Evolutionary conservation across 2,113 vertebrate species (phyloP).

Genomic region (Perca fluviatilis): DNA sequence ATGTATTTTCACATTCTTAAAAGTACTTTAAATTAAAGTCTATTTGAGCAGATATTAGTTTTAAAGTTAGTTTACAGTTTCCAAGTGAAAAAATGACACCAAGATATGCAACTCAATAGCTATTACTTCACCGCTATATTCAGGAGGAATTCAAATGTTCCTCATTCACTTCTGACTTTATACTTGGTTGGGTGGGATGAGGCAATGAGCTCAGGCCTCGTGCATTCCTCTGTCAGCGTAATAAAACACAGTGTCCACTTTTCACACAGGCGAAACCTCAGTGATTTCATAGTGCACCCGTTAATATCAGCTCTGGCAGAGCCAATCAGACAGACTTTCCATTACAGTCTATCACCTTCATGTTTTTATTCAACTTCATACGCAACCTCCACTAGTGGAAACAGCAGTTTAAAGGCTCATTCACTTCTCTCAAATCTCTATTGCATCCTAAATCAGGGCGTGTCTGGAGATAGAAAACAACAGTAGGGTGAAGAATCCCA

Average conservation of each 20-base stretch:
- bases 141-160: slow-evolving; percentile 17
- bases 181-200: slow-evolving; percentile 6
- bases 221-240: slow-evolving; percentile 63
- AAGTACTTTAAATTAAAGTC: slow-evolving; percentile 29
- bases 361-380: slow-evolving; percentile 59
- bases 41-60: background rate
- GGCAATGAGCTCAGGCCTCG: slow-evolving; percentile 27
- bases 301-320: slow-evolving; percentile 59
- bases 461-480: slow-evolving; percentile 73
- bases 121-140: slow-evolving; percentile 22
- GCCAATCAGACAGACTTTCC: slow-evolving; percentile 64
- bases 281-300: slow-evolving; percentile 56
- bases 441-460: slow-evolving; percentile 74
- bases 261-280: slow-evolving; percentile 44
- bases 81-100: background rate
- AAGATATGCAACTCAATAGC: background rate
- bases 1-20: background rate
- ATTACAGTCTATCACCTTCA: slow-evolving; percentile 71
- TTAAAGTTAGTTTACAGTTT: background rate
- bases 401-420: slow-evolving; percentile 45
- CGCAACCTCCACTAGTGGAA: slow-evolving; percentile 43
- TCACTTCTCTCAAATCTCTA: slow-evolving; percentile 59
- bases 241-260: slow-evolving; percentile 55
- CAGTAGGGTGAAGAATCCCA: slow-evolving; percentile 69
- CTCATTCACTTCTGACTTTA: slow-evolving; percentile 39